A percentile compares a stretch with the other conserved stretches of the same genome.
These are phyloP conservation scores for Halichondria panicea DNA, from an alignment of 37 sponge, comb jelly and placozoan genomes.

Conservation along the genomic window DNA sequence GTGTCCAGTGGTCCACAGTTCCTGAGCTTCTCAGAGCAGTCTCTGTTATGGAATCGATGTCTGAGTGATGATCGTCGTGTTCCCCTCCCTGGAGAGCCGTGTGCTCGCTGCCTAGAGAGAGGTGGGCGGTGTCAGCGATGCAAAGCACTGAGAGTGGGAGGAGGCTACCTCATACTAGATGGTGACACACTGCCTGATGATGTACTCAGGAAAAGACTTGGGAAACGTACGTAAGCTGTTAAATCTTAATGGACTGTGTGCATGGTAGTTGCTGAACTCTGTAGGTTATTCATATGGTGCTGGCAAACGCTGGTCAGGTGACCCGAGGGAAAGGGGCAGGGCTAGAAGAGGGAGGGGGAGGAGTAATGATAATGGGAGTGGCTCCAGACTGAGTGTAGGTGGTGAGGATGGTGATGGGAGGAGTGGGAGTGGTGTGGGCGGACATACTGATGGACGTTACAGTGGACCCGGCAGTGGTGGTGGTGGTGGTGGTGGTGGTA, in stretches of 20 bases:
- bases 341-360: neutral
- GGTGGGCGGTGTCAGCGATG: slow-evolving; percentile 64
- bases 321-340: neutral
- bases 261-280: too few species aligned
- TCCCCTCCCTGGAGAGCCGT: slow-evolving; percentile 37
- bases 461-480: neutral
- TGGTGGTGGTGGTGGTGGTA: slow-evolving; percentile 17
- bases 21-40: slow-evolving; percentile 59
- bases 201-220: neutral
- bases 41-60: slow-evolving; percentile 3
- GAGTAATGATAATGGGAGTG: neutral
- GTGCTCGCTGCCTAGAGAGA: slow-evolving; percentile 61
- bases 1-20: slow-evolving; percentile 14
- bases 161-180: slow-evolving; percentile 87
- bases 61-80: slow-evolving; percentile 28
- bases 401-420: neutral
- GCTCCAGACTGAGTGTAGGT: neutral
- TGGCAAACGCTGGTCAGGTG: neutral
- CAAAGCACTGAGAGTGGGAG: slow-evolving; percentile 71
- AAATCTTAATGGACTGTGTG: too few species aligned
- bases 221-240: neutral
- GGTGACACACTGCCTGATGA: slow-evolving; percentile 2
- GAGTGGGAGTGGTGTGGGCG: slow-evolving; percentile 2
- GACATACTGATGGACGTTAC: neutral
- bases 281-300: neutral